Evolutionary conservation across 2,113 vertebrate genomes (phyloP).

Genomic region (Chunga burmeisteri): DNA sequence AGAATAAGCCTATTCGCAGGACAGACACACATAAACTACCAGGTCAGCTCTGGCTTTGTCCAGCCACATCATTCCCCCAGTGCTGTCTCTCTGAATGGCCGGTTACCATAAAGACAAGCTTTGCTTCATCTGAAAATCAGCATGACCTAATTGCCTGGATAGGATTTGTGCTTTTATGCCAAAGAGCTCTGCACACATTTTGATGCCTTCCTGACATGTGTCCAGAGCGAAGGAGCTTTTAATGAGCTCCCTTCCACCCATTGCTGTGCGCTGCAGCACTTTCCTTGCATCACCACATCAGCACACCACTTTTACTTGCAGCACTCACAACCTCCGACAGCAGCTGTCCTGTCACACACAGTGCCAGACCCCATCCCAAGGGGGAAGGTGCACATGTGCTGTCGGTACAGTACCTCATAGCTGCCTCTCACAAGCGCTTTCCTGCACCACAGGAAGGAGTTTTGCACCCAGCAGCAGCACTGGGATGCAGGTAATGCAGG

Average conservation of each 20-base stretch:
- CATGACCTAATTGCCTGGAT: not conserved
- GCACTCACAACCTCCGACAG: not conserved
- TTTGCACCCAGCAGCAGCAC: not conserved
- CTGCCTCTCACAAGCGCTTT: not conserved
- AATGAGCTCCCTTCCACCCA: not conserved
- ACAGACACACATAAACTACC: not conserved
- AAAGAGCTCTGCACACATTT: not conserved
- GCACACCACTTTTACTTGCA: not conserved
- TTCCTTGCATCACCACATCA: not conserved
- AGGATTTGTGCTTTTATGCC: not conserved
- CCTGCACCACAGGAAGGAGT: not conserved
- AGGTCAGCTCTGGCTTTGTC: not conserved
- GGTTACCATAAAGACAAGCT: not conserved
- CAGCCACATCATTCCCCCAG: not conserved
- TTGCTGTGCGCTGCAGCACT: not conserved
- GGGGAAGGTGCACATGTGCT: not conserved
- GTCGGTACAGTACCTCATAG: not conserved
- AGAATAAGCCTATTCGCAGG: not conserved
- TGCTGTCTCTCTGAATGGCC: not conserved
- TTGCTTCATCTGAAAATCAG: not conserved
- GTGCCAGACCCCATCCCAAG: not conserved
- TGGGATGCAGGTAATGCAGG: not conserved
- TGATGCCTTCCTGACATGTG: not conserved
- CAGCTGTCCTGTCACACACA: not conserved
- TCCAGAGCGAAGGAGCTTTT: not conserved